A percentile compares a stretch with the other conserved stretches of the same genome.
These are phyloP conservation scores for Drosophila atripex DNA, from an alignment of 2,888 invertebrate genomes.

Conservation along the genomic window DNA sequence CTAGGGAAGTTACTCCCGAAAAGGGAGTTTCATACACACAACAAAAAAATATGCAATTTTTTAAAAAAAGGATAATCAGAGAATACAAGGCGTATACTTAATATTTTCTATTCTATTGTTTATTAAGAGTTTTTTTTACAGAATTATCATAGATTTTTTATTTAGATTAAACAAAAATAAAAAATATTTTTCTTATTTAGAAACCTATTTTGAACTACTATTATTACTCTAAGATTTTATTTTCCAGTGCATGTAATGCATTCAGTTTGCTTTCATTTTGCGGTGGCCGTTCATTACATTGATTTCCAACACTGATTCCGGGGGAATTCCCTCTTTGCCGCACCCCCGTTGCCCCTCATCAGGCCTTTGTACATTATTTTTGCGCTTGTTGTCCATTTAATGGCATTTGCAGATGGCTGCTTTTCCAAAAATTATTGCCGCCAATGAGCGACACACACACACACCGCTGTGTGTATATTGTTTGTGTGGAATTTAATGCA, in stretches of 20 bases:
- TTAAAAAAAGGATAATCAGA: no score
- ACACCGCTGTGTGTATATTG: slow-evolving; percentile 4
- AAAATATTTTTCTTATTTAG: no score
- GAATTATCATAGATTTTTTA: no score
- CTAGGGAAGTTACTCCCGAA: neutral
- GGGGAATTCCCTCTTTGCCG: neutral
- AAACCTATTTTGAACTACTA: no score
- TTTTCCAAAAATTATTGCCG: slow-evolving; percentile 37
- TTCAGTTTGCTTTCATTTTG: slow-evolving; percentile 39
- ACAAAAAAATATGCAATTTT: no score
- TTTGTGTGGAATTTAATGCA: slow-evolving; percentile 44
- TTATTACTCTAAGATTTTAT: neutral
- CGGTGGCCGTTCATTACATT: slow-evolving; percentile 41
- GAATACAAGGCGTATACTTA: neutral
- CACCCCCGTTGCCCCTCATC: neutral
- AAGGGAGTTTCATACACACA: neutral
- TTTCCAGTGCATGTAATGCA: slow-evolving; percentile 20
- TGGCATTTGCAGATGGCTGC: slow-evolving; percentile 31
- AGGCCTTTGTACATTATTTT: slow-evolving; percentile 4
- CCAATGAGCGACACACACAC: slow-evolving; percentile 18
- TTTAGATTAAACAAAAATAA: no score
- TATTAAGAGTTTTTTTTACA: no score
- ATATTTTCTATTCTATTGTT: slow-evolving; percentile 3
- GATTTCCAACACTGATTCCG: slow-evolving; percentile 39
- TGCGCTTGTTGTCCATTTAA: slow-evolving; percentile 40